These are phyloP conservation scores for Noctilio leporinus DNA, from an alignment of 2,113 vertebrate genomes.

Conservation along the genomic window DNA sequence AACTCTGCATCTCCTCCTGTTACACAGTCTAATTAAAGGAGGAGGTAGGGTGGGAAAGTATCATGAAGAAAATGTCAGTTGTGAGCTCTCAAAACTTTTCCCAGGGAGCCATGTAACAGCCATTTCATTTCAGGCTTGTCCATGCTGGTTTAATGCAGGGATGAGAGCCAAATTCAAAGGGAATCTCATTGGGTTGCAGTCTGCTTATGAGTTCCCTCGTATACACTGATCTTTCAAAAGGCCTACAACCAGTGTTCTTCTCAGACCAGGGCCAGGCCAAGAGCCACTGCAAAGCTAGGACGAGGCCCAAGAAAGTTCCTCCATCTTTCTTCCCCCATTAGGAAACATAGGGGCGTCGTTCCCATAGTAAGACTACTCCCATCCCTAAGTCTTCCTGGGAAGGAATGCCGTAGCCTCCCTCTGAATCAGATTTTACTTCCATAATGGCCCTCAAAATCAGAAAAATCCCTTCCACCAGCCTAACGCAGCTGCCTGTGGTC, in stretches of 20 bases:
- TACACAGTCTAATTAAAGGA: not conserved
- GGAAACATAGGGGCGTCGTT: not conserved
- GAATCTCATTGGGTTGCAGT: not conserved
- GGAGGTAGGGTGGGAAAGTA: not conserved
- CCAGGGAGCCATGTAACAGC: not conserved
- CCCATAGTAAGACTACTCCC: not conserved
- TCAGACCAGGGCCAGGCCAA: not conserved
- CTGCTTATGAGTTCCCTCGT: slow-evolving; percentile 1
- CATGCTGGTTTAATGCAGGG: slow-evolving; percentile 20
- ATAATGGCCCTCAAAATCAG: not conserved
- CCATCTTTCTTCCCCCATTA: not conserved
- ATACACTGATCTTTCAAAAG: not conserved
- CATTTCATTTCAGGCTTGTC: slow-evolving; percentile 23
- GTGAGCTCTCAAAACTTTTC: slow-evolving; percentile 17
- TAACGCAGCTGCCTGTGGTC: not conserved
- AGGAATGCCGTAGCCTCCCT: not conserved
- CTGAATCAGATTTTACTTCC: not conserved
- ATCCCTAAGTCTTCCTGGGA: not conserved
- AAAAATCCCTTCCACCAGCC: not conserved
- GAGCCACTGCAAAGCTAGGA: not conserved
- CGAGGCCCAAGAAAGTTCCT: not conserved
- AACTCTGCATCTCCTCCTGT: not conserved
- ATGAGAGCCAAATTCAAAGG: slow-evolving; percentile 17
- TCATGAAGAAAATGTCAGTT: slow-evolving; percentile 9
- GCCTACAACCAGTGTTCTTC: not conserved